These are phyloP conservation scores for Hypomecis atomaria DNA, from an alignment of 2,888 invertebrate genomes.

Conservation along the genomic window DNA sequence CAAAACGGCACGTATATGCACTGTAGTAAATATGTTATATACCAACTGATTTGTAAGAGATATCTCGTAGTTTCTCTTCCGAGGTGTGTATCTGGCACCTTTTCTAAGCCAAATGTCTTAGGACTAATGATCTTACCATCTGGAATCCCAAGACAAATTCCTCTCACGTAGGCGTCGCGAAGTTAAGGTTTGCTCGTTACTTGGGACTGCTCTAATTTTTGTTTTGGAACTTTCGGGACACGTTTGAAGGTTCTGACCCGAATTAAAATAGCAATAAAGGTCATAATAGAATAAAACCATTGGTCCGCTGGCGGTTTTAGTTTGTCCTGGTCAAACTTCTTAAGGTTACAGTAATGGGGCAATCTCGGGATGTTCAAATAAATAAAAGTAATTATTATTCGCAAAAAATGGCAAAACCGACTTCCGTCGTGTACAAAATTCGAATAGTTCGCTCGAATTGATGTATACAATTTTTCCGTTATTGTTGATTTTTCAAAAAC, in stretches of 20 bases:
- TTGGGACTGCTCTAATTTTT: slow-evolving; percentile 16
- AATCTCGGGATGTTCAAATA: too few species aligned
- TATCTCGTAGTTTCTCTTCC: neutral
- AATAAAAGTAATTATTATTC: too few species aligned
- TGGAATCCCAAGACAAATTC: slow-evolving; percentile 14
- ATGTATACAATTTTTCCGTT: too few species aligned
- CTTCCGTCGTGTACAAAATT: too few species aligned
- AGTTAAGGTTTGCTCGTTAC: slow-evolving; percentile 16
- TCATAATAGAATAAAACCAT: neutral
- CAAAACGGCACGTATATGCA: too few species aligned
- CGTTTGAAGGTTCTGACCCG: slow-evolving; percentile 12
- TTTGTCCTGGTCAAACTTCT: neutral
- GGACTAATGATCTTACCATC: slow-evolving; percentile 20
- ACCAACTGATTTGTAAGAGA: neutral
- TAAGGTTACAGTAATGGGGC: neutral
- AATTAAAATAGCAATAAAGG: slow-evolving; percentile 1
- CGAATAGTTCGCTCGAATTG: too few species aligned
- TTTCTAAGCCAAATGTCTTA: slow-evolving; percentile 2
- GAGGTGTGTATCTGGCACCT: neutral
- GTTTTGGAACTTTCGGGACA: slow-evolving; percentile 9
- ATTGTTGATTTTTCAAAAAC: too few species aligned
- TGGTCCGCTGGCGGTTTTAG: neutral
- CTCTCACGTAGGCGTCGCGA: slow-evolving; percentile 23
- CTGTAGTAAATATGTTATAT: too few species aligned
- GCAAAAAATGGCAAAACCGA: too few species aligned